phyloP scores from a whole-genome alignment of 2,113 vertebrate genomes.

The Callaeas wilsoni region DNA sequence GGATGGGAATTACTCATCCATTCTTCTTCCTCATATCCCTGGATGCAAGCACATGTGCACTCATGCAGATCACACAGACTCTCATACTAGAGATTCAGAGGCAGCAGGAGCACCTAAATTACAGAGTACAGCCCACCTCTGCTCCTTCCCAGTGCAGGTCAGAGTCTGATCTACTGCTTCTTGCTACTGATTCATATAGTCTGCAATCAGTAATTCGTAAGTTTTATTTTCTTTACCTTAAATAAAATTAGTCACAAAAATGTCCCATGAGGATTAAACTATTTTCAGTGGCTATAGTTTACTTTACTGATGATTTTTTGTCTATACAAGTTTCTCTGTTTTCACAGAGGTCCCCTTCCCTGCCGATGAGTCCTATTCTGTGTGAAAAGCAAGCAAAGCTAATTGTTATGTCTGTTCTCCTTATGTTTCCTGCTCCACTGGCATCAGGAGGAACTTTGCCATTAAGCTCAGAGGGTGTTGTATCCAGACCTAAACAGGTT shows the following conservation, averaged over 20 bases:
- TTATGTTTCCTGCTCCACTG: slow-evolving; percentile 3
- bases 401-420: not conserved
- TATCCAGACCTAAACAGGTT: not conserved
- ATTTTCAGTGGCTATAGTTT: not conserved
- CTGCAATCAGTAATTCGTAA: not conserved
- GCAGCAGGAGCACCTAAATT: not conserved
- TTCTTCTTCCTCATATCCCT: not conserved
- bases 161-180: not conserved
- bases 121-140: not conserved
- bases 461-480: not conserved
- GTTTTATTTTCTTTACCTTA: not conserved
- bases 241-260: not conserved
- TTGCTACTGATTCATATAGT: not conserved
- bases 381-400: not conserved
- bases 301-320: not conserved
- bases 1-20: not conserved
- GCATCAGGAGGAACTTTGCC: not conserved
- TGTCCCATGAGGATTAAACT: not conserved
- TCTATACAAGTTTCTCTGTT: not conserved
- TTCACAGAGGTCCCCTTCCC: not conserved
- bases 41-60: fast-evolving
- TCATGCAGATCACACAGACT: not conserved
- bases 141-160: not conserved
- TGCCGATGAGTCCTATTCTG: not conserved
- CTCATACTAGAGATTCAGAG: not conserved